Percentiles rank a stretch among this genome's conserved stretches.
phyloP scores from a whole-genome alignment of 2,888 invertebrate genomes.

The Hetaerina titia region DNA sequence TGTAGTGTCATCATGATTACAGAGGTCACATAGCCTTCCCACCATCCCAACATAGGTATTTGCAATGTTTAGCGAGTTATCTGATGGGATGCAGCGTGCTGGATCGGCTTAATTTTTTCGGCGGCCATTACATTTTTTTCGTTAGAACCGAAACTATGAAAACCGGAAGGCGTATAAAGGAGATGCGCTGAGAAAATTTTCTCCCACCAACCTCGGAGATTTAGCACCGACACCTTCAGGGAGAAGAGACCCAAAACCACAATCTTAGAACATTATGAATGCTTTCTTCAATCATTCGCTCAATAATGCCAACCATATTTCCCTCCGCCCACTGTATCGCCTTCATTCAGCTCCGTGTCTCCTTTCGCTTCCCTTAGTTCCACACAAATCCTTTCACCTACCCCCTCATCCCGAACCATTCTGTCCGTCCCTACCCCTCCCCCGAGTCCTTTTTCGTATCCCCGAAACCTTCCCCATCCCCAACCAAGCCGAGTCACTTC shows the following conservation, averaged over 20 bases:
- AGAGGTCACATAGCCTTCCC: too few species aligned
- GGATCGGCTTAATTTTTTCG: too few species aligned
- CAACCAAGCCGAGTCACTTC: background rate
- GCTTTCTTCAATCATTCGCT: constrained; percentile 31
- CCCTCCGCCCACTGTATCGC: background rate
- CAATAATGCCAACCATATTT: constrained; percentile 16
- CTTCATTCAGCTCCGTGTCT: background rate
- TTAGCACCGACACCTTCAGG: background rate
- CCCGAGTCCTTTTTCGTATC: background rate
- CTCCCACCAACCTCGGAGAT: background rate
- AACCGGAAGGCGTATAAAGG: too few species aligned
- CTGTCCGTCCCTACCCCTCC: background rate
- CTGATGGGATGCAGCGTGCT: too few species aligned
- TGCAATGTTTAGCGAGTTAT: too few species aligned
- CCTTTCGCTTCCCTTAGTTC: too few species aligned
- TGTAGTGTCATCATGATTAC: too few species aligned
- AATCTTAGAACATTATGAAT: background rate
- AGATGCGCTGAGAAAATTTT: background rate
- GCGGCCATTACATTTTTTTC: too few species aligned
- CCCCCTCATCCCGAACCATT: too few species aligned
- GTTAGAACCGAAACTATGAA: too few species aligned
- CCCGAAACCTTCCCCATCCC: background rate
- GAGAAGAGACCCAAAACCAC: background rate
- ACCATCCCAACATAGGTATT: too few species aligned
- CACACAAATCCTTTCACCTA: background rate